Base-by-base conservation (phyloP, 2,888 invertebrate species). In the Drosophila greeni region DNA sequence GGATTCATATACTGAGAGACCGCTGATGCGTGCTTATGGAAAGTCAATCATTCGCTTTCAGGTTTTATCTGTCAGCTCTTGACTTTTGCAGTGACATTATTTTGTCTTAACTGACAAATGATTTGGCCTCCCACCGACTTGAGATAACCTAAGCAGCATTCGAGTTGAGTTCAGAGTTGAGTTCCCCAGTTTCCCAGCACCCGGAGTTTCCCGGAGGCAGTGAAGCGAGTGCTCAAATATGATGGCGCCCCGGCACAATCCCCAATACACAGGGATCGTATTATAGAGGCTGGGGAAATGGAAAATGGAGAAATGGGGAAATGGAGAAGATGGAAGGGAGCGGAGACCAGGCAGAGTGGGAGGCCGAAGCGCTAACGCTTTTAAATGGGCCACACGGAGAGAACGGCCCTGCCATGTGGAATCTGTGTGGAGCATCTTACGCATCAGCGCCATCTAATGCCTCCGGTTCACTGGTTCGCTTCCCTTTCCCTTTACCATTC, bases 41-140 rank as follows among this genome's bases (percentile, higher is more conserved):
- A 83, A 83, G 84, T 83, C 79, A 83, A 81, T 80, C 67, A 75
- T 74, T 72, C 74, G 82, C 62, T 79, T 73, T 68, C 62, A 59
- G 70, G 70, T 72, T 76, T 82, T 82, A 80, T 75, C 75, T 73
- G 75, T 48, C 59, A 65, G 64, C 82, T 65, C 66, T 65, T 70
- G 69, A 69, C 69, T 68, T 69, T 58, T 70, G 66, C 69, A 58
- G 65, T 54, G 72, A 57, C 68, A 59, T 68, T 64, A 84, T 84
- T 83, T 82, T 82, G 84, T 76, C 76, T 82, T 74, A 82, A 66
- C 82, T 80, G 84, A 80, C 79, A 80, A 82, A 80, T 84, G 84
- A 72, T 74, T 73, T 73, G 65, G 64, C 52, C 65, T 29, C 58
- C 29, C 20, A 58, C 24, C 42, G 52, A 55, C 45, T 45, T 31